Evolutionary conservation across 2,888 invertebrate genomes (phyloP), one percentile per base, ranked within the genome.

Genomic region (Dynastes hyllus): DNA sequence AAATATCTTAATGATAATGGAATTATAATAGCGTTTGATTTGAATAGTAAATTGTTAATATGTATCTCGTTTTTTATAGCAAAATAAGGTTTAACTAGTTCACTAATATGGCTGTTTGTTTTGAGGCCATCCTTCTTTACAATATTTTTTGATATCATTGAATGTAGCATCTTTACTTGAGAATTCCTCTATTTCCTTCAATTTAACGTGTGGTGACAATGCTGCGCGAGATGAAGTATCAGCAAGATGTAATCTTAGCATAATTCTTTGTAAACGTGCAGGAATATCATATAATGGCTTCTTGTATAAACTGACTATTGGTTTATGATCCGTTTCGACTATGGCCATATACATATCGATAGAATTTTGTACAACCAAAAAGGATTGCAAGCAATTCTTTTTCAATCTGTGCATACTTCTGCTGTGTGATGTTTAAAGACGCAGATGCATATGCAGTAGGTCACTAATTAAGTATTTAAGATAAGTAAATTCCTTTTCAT

Each of bases 271-370:
- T 61, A 75, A 32, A 58, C 63, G 22, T 8, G 16, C 2, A 13
- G 63, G 63, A 61, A 53, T 37, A 32, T 77, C 77, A 77, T 77
- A 65, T 6, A 50, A 77, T 27, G 45, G 45, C 13, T 77, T 66
- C 13, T 67, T 66, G 6, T 66, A 66, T 50, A 67, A 13, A 73
- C 51, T 53, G 69, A 67, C 55, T 50, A 32, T 29, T 29, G 29
- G 2, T 4, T 29, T 29, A 29, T 29, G 29, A 29, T 29, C 4
- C 4, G 29, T 29, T 29, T 1, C 29, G 2, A 29, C 2, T 29
- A 29, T 29, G 29, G 2, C 29, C 1, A 29, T 29, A 29, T 3
- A 29, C 4, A 29, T 29, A 29, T 29, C 3, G 3, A 29, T 29
- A 3, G 3, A 29, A 29, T 29, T 29, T 29, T 29, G 29, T 29